Evolutionary conservation across 2,113 vertebrate genomes (phyloP), one percentile per base, ranked within the genome.

Genomic region (Accipiter virgatus): DNA sequence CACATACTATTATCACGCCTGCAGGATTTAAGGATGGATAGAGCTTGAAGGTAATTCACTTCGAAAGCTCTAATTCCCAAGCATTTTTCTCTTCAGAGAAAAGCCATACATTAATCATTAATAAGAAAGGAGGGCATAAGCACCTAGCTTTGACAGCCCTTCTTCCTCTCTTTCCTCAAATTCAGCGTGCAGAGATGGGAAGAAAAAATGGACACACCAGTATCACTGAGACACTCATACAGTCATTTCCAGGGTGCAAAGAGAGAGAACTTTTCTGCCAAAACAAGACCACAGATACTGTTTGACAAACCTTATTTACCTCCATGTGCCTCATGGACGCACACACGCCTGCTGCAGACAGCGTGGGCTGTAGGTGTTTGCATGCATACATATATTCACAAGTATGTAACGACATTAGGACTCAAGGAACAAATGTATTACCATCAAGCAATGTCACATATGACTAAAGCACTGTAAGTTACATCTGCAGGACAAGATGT

Each of bases 11-110:
- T 47, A 84, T 16, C 67, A 79, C 66, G 86, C 83, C 93, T 86
- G 62, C 50, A 89, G 91, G 83, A 96, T 79, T 65, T 63, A 36
- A 59, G 94, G 70, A 65, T 43, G 80, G 88, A 78, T 66, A 93
- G 72, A 86, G 56, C 83, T 74, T 94, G 50, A 90, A 84, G 71
- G 77, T 72, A 97, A 97, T 91, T 91, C 79, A 85, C 82, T 87
- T 53, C 2, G 50, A 97, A 97, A 86, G 88, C 83, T 89, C 93
- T 67, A 95, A 97, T 84, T 95, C 86, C 88, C 94, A 95, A 72
- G 58, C 81, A 89, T 84, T 93, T 77, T 80, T 88, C 95, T 88
- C 95, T 93, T 94, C 52, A 81, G 93, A 94, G 87, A 68, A 94
- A 95, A 95, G 68, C 59, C 79, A 93, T 31, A 52, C 29, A 75